Evolutionary conservation across 2,797 vertebrate genomes (phyloP).

Genomic region (Peromyscus eremicus): DNA sequence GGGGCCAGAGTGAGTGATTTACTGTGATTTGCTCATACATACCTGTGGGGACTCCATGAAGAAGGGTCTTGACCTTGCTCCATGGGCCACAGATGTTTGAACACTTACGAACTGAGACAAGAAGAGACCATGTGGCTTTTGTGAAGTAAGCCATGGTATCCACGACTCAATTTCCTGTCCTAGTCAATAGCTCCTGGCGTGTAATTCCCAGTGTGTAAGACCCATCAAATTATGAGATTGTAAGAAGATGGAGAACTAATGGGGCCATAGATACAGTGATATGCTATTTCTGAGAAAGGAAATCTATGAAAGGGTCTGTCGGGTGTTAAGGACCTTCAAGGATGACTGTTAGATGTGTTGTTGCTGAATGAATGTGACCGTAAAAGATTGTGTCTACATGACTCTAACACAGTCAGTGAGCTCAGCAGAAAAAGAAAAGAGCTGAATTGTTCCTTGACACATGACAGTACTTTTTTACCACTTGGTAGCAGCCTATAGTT

Average conservation of each 20-base stretch:
- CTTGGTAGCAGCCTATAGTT: not conserved
- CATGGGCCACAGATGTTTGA: not conserved
- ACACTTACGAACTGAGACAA: not conserved
- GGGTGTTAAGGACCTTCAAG: not conserved
- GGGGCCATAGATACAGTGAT: constrained; percentile 21
- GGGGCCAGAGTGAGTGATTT: not conserved
- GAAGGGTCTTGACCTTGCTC: not conserved
- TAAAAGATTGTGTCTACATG: constrained; percentile 18
- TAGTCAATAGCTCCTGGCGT: not conserved
- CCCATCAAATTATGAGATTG: not conserved
- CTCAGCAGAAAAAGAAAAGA: not conserved
- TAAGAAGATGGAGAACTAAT: constrained; percentile 1
- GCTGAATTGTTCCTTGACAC: not conserved
- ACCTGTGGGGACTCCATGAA: not conserved
- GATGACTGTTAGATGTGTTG: not conserved
- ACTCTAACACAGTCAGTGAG: not conserved
- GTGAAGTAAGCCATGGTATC: not conserved
- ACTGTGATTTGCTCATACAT: not conserved
- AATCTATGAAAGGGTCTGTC: not conserved
- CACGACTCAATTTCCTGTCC: not conserved
- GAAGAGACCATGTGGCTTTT: not conserved
- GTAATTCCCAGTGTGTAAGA: not conserved
- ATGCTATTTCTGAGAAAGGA: constrained; percentile 19
- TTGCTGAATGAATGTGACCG: constrained; percentile 11
- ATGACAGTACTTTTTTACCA: not conserved